Evolutionary conservation across 2,888 invertebrate genomes (phyloP).

Genomic region (Eupeodes latifasciatus): DNA sequence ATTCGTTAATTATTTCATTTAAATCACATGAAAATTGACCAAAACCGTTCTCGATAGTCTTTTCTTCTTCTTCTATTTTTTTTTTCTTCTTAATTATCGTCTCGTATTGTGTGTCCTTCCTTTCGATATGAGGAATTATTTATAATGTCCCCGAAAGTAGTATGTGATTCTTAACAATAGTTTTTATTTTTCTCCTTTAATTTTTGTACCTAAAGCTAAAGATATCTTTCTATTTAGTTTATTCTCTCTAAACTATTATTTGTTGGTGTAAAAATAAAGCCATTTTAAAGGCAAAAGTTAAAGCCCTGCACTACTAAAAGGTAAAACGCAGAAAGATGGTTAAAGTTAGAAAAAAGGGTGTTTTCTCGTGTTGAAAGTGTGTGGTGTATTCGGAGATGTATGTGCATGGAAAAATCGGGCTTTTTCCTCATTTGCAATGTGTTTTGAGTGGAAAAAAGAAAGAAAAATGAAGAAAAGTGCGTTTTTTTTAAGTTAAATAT

Average conservation of each 20-base stretch:
- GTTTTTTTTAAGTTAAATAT: conserved; percentile 7
- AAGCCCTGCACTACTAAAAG: conserved; percentile 6
- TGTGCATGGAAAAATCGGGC: conserved; percentile 71
- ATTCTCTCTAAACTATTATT: conserved; percentile 16
- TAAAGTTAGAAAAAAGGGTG: conserved; percentile 67
- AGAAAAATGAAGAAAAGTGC: conserved; percentile 50
- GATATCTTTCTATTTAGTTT: not conserved
- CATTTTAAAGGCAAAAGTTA: conserved; percentile 18
- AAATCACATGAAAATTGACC: conserved; percentile 49
- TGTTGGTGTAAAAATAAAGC: conserved; percentile 12
- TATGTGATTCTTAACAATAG: conserved; percentile 50
- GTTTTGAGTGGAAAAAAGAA: conserved; percentile 66
- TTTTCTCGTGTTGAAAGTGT: conserved; percentile 70
- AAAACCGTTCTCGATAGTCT: conserved; percentile 44
- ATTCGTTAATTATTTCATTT: conserved; percentile 54
- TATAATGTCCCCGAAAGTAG: conserved; percentile 29
- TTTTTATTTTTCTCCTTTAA: conserved; percentile 6
- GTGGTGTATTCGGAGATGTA: conserved; percentile 66
- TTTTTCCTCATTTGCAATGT: conserved; percentile 66
- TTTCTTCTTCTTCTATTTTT: conserved; percentile 20
- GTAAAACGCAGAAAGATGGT: conserved; percentile 63
- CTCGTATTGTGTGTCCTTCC: conserved; percentile 34
- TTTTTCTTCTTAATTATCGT: conserved; percentile 27
- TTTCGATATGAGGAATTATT: conserved; percentile 36
- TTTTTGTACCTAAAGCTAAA: not conserved